phyloP scores from a whole-genome alignment of 37 sponge, comb jelly and placozoan species.

The Cladorhizidae sp. region DNA sequence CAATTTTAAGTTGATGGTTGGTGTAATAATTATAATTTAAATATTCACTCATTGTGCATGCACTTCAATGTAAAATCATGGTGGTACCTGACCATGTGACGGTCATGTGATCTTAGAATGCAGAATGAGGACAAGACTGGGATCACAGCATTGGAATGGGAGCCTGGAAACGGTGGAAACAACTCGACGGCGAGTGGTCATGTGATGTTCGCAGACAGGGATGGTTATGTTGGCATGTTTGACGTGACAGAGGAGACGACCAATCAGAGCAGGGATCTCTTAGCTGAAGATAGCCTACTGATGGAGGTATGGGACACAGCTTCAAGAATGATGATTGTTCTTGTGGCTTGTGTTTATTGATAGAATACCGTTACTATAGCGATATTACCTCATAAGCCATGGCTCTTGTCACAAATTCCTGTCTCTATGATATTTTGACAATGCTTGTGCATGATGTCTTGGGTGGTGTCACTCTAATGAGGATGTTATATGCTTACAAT shows the following conservation, averaged over 20 bases:
- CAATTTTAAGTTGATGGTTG: too few species aligned
- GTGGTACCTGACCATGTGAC: too few species aligned
- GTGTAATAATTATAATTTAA: neutral
- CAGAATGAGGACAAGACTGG: slow-evolving; percentile 47
- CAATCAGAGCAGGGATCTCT: slow-evolving; percentile 12
- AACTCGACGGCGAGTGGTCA: neutral
- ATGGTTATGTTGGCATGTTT: slow-evolving; percentile 58
- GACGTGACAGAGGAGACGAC: slow-evolving; percentile 5
- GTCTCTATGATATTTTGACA: neutral
- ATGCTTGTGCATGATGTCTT: neutral
- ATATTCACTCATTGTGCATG: neutral
- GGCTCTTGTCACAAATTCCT: too few species aligned
- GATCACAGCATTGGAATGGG: slow-evolving; percentile 60
- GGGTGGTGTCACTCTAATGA: neutral
- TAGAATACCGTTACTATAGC: too few species aligned
- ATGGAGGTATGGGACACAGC: slow-evolving; percentile 41
- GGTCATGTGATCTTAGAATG: neutral
- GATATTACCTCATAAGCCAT: too few species aligned
- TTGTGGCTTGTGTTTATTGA: too few species aligned
- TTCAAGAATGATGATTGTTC: too few species aligned
- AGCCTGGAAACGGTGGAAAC: slow-evolving; percentile 11
- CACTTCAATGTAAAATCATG: neutral
- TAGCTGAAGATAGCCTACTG: slow-evolving; percentile 36
- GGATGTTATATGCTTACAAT: too few species aligned
- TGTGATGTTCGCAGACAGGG: slow-evolving; percentile 45